Evolutionary conservation across 2,113 vertebrate species (phyloP).

Genomic region (Ceyx cyanopectus): DNA sequence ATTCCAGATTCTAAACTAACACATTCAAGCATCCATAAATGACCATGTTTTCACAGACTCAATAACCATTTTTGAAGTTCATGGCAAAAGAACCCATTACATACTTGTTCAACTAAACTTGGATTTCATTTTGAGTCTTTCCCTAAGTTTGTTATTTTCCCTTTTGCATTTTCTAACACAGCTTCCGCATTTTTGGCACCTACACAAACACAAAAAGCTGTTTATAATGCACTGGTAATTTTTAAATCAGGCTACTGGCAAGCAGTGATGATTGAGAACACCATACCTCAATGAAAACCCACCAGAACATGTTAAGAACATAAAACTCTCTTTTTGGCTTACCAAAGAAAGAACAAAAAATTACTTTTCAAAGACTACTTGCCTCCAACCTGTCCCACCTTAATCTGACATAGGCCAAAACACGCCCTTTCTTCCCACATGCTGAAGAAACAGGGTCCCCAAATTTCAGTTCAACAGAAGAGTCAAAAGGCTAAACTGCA

Average conservation of each 20-base stretch:
- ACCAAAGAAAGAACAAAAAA: neutral
- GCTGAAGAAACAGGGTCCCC: neutral
- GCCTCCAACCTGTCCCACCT: neutral
- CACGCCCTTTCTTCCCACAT: rapidly evolving
- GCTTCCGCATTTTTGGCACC: neutral
- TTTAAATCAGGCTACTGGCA: neutral
- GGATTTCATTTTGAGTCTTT: neutral
- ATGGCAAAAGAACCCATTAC: neutral
- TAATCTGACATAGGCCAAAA: neutral
- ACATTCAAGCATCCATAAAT: neutral
- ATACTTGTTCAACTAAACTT: neutral
- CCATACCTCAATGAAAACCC: neutral
- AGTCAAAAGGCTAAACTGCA: neutral
- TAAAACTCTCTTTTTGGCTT: neutral
- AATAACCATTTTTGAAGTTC: neutral
- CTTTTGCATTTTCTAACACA: neutral
- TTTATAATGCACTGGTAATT: neutral
- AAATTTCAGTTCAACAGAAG: neutral
- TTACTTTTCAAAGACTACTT: neutral
- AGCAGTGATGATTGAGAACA: neutral
- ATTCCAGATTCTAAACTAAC: neutral
- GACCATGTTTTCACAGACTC: neutral
- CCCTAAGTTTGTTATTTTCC: neutral
- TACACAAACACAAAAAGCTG: neutral
- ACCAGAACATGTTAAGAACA: neutral